Conservation (phyloP, 2,888 invertebrate species). For the Fragum fragum region DNA sequence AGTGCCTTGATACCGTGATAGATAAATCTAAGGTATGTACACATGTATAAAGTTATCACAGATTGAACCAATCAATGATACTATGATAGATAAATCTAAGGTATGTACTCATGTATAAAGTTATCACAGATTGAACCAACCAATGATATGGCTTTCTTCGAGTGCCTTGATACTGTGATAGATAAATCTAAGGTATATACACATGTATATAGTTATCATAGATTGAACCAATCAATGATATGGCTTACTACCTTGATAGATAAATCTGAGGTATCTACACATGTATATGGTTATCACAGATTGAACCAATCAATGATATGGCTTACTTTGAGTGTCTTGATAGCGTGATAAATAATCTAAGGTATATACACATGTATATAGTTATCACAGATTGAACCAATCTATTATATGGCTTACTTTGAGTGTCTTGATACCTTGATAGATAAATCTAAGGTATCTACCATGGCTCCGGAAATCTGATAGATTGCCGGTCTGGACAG, state of each 20-base stretch:
- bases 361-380: slow-evolving; percentile 88
- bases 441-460: not conserved
- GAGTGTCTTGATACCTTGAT: slow-evolving; percentile 89
- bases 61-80: slow-evolving; percentile 95
- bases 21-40: slow-evolving; percentile 80
- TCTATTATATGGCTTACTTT: slow-evolving; percentile 95
- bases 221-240: too few relatives aligned
- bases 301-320: slow-evolving; percentile 95
- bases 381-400: slow-evolving; percentile 93
- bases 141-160: slow-evolving; percentile 95
- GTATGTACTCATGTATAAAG: slow-evolving; percentile 88
- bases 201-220: too few relatives aligned
- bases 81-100: slow-evolving; percentile 88
- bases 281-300: slow-evolving; percentile 92
- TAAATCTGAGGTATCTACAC: slow-evolving; percentile 82
- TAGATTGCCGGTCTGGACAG: too few relatives aligned
- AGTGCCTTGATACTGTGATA: slow-evolving; percentile 93
- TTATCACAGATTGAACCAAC: slow-evolving; percentile 95
- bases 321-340: slow-evolving; percentile 98
- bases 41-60: slow-evolving; percentile 91
- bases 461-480: too few relatives aligned
- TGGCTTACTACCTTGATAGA: slow-evolving; percentile 91
- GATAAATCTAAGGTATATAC: slow-evolving; percentile 83
- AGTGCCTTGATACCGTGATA: slow-evolving; percentile 93
- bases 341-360: slow-evolving; percentile 88